These are phyloP conservation scores for Steinernema scapterisci DNA, from an alignment of 2,888 invertebrate genomes.

Conservation along the genomic window DNA sequence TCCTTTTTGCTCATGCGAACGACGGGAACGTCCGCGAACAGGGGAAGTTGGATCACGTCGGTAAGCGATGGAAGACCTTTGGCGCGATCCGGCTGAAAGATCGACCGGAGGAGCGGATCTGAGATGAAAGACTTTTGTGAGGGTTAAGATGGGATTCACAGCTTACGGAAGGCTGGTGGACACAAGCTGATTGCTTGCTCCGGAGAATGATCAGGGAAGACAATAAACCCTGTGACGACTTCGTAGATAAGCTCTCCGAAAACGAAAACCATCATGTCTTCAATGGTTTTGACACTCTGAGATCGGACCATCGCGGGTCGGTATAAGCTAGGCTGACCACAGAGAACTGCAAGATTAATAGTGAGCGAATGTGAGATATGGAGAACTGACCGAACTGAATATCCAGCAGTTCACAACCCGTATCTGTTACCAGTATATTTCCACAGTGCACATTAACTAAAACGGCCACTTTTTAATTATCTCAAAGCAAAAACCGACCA, in stretches of 20 bases:
- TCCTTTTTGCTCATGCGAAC: slow-evolving; percentile 15
- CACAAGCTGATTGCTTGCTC: not conserved
- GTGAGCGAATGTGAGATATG: not conserved
- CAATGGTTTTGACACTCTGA: slow-evolving; percentile 36
- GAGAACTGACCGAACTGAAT: slow-evolving; percentile 36
- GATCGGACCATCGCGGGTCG: slow-evolving; percentile 37
- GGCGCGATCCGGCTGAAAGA: not conserved
- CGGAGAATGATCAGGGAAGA: slow-evolving; percentile 41
- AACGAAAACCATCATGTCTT: slow-evolving; percentile 42
- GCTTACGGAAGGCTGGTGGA: slow-evolving; percentile 3
- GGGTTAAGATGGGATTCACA: not conserved
- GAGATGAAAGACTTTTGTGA: not conserved
- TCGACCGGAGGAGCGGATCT: not conserved
- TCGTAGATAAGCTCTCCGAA: slow-evolving; percentile 45
- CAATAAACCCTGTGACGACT: slow-evolving; percentile 41
- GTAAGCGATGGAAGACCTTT: slow-evolving; percentile 12
- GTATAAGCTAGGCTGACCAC: slow-evolving; percentile 38
- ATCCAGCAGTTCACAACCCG: slow-evolving; percentile 37
- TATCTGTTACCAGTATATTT: slow-evolving; percentile 40
- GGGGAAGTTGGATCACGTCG: slow-evolving; percentile 8
- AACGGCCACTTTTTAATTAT: slow-evolving; percentile 20
- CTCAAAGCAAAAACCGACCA: slow-evolving; percentile 17
- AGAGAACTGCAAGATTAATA: slow-evolving; percentile 14
- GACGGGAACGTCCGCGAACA: slow-evolving; percentile 12
- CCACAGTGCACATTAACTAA: slow-evolving; percentile 45